A percentile compares a stretch with the other conserved stretches of the same genome.
phyloP scores from a whole-genome alignment of 2,888 invertebrate species.

The Alentia gelatinosa region DNA sequence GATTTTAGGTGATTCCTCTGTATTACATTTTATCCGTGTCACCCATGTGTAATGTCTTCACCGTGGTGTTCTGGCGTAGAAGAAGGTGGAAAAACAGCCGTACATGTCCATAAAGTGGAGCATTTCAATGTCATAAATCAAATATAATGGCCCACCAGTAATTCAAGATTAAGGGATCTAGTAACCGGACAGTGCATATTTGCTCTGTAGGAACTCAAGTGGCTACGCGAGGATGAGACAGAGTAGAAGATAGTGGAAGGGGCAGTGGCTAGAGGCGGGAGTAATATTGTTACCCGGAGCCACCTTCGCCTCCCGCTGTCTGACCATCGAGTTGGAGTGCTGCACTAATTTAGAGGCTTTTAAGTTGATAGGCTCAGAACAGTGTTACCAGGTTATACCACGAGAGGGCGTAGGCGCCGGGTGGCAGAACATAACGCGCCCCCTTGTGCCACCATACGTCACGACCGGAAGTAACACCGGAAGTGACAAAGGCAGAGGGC shows the following conservation, averaged over 20 bases:
- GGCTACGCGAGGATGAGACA: too few species aligned
- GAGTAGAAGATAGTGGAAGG: neutral
- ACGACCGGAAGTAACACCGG: conserved; percentile 9
- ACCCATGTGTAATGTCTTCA: too few species aligned
- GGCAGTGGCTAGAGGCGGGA: neutral
- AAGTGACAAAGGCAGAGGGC: neutral
- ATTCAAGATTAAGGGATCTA: too few species aligned
- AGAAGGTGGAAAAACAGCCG: too few species aligned
- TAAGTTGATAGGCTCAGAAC: conserved; percentile 20
- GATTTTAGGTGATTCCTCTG: too few species aligned
- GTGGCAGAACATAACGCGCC: neutral
- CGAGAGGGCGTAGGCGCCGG: neutral
- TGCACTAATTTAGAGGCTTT: conserved; percentile 43
- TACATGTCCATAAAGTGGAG: too few species aligned
- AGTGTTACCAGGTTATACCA: conserved; percentile 15
- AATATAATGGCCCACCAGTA: too few species aligned
- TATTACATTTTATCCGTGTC: too few species aligned
- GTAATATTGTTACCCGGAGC: neutral
- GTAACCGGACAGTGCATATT: too few species aligned
- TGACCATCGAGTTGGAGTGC: neutral
- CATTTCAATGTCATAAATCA: too few species aligned
- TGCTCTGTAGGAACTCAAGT: too few species aligned
- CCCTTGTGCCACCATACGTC: neutral
- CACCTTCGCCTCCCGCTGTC: neutral
- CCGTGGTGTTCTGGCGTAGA: too few species aligned